These are phyloP conservation scores for Dromius quadrimaculatus DNA, from an alignment of 2,888 invertebrate species.

Conservation along the genomic window DNA sequence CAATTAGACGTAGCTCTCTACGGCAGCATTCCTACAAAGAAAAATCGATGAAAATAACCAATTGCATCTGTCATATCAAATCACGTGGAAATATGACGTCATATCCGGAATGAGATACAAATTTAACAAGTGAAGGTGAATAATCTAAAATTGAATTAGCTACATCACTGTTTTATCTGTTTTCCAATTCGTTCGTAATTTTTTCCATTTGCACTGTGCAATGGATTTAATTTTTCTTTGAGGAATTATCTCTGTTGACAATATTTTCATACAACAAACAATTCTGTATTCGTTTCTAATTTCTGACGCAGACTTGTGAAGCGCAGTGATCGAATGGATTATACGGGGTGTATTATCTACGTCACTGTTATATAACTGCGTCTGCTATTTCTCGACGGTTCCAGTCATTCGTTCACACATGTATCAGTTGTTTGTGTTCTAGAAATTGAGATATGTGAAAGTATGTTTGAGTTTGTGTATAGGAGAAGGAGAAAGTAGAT, in stretches of 20 bases:
- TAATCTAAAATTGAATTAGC: slow-evolving; percentile 15
- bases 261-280: background rate
- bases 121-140: slow-evolving; percentile 32
- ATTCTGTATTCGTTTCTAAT: background rate
- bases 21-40: background rate
- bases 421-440: too few species aligned
- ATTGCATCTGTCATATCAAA: slow-evolving; percentile 23
- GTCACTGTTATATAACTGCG: too few species aligned
- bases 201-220: background rate
- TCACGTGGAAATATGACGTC: slow-evolving; percentile 31
- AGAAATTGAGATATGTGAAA: too few species aligned
- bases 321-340: too few species aligned
- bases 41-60: slow-evolving; percentile 10
- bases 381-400: too few species aligned
- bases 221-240: background rate
- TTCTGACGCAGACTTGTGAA: too few species aligned
- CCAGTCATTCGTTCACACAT: too few species aligned
- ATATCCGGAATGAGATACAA: slow-evolving; percentile 17
- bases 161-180: too few species aligned
- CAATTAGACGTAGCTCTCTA: background rate
- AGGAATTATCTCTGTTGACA: background rate
- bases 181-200: background rate
- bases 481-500: too few species aligned
- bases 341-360: too few species aligned
- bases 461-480: too few species aligned